These are phyloP conservation scores for Acanthisitta chloris DNA, from an alignment of 2,113 vertebrate species.

Conservation along the genomic window DNA sequence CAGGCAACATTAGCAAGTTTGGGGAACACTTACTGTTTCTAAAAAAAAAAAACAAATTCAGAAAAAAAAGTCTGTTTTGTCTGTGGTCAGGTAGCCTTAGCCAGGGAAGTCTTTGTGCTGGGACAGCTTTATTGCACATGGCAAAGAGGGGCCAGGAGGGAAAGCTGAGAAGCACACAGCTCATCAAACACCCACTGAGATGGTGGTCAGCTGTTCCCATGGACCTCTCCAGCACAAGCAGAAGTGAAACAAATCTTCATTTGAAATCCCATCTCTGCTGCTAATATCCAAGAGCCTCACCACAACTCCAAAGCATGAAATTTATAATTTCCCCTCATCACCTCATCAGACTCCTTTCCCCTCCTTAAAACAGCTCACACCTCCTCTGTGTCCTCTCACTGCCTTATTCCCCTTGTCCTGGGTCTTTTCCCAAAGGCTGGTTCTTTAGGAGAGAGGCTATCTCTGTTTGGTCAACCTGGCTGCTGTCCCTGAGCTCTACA, in stretches of 20 bases:
- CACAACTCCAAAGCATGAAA: neutral
- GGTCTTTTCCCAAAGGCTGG: neutral
- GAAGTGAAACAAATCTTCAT: too few relatives aligned
- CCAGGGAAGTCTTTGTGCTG: neutral
- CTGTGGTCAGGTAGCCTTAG: neutral
- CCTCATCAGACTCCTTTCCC: neutral
- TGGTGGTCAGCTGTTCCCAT: neutral
- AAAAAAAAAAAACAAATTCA: neutral
- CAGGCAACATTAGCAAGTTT: neutral
- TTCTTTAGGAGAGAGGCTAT: neutral
- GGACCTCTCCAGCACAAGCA: neutral
- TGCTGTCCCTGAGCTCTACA: accelerated
- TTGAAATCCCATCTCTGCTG: neutral
- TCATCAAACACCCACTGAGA: accelerated
- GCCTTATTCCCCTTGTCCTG: neutral
- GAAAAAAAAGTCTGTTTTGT: neutral
- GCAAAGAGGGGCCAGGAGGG: neutral
- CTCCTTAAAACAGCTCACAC: neutral
- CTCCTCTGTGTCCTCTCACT: neutral
- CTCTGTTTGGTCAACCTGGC: accelerated
- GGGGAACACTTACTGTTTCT: neutral
- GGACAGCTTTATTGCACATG: neutral
- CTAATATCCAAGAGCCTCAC: neutral
- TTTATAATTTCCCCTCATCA: neutral
- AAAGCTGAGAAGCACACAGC: neutral